Percentiles rank a stretch among this genome's conserved stretches.
phyloP scores from a whole-genome alignment of 2,113 vertebrate genomes.

The Pao palembangensis region DNA sequence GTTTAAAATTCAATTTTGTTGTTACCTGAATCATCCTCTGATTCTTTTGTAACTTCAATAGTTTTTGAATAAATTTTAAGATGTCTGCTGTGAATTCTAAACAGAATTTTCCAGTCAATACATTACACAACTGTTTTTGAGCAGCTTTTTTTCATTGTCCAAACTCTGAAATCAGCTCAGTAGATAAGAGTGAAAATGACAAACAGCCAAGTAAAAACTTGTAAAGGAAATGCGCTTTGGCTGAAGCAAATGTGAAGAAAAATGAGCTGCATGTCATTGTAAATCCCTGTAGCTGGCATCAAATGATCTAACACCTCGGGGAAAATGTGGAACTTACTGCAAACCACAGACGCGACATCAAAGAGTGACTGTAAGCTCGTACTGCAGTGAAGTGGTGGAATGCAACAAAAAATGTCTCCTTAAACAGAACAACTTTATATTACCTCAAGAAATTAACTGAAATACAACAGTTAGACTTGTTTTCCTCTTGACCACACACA shows the following conservation, averaged over 20 bases:
- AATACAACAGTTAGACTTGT: neutral
- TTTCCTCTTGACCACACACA: neutral
- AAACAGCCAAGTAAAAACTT: constrained; percentile 41
- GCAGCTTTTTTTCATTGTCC: constrained; percentile 9
- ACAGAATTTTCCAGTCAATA: no score
- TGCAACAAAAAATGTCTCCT: constrained; percentile 28
- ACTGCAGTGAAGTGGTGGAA: constrained; percentile 9
- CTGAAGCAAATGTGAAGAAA: constrained; percentile 30
- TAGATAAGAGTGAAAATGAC: constrained; percentile 53
- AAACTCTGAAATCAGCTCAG: constrained; percentile 13
- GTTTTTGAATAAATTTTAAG: no score
- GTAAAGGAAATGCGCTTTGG: constrained; percentile 70
- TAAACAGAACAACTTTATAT: neutral
- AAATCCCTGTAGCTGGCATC: constrained; percentile 25
- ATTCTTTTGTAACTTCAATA: no score
- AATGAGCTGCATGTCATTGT: constrained; percentile 45
- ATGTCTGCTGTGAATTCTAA: no score
- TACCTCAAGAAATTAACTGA: neutral
- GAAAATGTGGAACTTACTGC: constrained; percentile 31
- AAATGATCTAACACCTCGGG: constrained; percentile 17
- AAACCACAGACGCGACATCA: constrained; percentile 24
- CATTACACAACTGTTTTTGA: neutral
- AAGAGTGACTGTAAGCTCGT: constrained; percentile 29
- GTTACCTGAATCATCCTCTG: no score
- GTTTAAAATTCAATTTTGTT: no score